A percentile compares a stretch with the other conserved stretches of the same genome.
phyloP scores from a whole-genome alignment of 2,888 invertebrate genomes.

The Argyra leucocephala region DNA sequence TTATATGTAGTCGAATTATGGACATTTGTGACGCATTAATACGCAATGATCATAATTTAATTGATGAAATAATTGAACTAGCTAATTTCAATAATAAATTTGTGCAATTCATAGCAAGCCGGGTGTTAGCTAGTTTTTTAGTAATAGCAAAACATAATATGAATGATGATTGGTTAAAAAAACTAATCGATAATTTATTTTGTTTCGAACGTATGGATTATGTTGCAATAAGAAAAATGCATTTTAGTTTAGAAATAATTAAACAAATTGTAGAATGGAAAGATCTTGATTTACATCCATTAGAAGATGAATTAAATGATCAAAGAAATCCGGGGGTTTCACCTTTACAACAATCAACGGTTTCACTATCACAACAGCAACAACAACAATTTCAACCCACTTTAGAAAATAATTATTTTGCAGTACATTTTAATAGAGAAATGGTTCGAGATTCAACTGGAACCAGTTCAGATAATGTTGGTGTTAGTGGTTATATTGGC shows the following conservation, averaged over 20 bases:
- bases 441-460: constrained; percentile 18
- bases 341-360: not conserved
- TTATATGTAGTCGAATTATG: constrained; percentile 71
- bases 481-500: not conserved
- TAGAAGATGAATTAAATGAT: constrained; percentile 54
- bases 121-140: constrained; percentile 71
- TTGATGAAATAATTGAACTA: constrained; percentile 72
- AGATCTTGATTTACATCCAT: constrained; percentile 67
- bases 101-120: constrained; percentile 68
- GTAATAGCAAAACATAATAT: constrained; percentile 74
- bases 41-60: constrained; percentile 70
- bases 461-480: constrained; percentile 11
- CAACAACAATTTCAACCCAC: constrained; percentile 27
- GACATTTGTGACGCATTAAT: constrained; percentile 71
- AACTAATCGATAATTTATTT: constrained; percentile 62
- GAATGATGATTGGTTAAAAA: constrained; percentile 70
- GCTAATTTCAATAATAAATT: constrained; percentile 70
- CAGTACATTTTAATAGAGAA: constrained; percentile 35
- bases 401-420: constrained; percentile 41
- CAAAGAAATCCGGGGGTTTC: constrained; percentile 20
- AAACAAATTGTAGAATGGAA: constrained; percentile 84
- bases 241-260: constrained; percentile 74
- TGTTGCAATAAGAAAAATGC: constrained; percentile 62
- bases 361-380: constrained; percentile 7
- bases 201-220: constrained; percentile 53